Evolutionary conservation across 2,113 vertebrate genomes (phyloP).

Genomic region (Pipra filicauda): DNA sequence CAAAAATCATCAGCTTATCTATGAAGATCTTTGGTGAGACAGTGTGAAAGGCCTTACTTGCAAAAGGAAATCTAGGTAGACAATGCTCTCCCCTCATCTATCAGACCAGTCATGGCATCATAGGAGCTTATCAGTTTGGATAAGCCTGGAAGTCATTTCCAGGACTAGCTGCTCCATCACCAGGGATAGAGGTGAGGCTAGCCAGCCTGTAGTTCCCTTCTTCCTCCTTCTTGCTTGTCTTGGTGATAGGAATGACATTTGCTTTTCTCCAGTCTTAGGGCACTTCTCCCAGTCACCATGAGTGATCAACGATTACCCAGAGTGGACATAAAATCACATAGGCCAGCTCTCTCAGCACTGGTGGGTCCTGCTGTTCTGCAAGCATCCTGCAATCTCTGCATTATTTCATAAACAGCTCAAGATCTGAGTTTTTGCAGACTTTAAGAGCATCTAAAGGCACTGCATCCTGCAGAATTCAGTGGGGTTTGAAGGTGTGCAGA

Average conservation of each 20-base stretch:
- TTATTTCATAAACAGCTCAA: neutral
- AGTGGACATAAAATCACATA: neutral
- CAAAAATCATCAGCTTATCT: neutral
- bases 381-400: neutral
- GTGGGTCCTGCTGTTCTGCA: neutral
- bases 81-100: accelerated
- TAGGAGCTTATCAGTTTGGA: neutral
- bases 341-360: neutral
- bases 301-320: neutral
- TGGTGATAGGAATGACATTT: neutral
- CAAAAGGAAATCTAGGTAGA: neutral
- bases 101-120: neutral
- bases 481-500: neutral
- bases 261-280: neutral
- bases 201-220: neutral
- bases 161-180: neutral
- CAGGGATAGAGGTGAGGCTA: neutral
- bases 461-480: neutral
- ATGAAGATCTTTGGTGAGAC: neutral
- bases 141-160: neutral
- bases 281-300: neutral
- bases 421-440: neutral
- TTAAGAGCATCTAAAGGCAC: neutral
- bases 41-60: neutral
- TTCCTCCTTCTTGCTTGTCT: neutral